Evolutionary conservation across 2,797 vertebrate genomes (phyloP).

Genomic region (Sebastes elongatus): DNA sequence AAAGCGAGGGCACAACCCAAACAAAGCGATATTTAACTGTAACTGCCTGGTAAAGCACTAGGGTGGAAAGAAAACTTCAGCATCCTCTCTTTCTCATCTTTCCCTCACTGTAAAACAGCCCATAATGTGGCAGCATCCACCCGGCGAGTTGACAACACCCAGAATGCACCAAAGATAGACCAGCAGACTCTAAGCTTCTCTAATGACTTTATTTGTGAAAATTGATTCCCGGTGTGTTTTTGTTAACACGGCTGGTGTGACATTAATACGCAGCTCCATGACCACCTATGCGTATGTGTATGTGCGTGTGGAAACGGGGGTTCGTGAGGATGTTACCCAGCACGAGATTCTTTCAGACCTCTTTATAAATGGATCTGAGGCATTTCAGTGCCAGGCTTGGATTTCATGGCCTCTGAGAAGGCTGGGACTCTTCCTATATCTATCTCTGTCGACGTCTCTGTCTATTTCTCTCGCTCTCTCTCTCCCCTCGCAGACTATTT

Average conservation of each 20-base stretch:
- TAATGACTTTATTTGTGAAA: conserved; percentile 68
- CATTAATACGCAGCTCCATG: conserved; percentile 32
- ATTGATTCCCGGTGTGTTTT: conserved; percentile 54
- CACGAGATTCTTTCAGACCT: conserved; percentile 49
- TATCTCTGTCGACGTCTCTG: conserved; percentile 59
- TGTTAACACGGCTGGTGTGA: conserved; percentile 39
- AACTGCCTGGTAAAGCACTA: conserved; percentile 27
- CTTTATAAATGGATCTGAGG: conserved; percentile 68
- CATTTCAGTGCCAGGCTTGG: conserved; percentile 66
- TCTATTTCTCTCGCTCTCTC: conserved; percentile 57
- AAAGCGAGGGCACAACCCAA: conserved; percentile 24
- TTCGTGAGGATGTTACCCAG: conserved; percentile 42
- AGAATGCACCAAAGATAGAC: conserved; percentile 33
- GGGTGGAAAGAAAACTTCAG: conserved; percentile 8
- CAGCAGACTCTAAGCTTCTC: conserved; percentile 36
- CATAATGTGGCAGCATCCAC: conserved; percentile 40
- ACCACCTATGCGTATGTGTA: neutral
- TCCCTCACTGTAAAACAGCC: conserved; percentile 35
- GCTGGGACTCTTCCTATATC: conserved; percentile 52
- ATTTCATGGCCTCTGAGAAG: conserved; percentile 72
- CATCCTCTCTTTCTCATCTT: conserved; percentile 52
- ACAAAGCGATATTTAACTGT: conserved; percentile 57
- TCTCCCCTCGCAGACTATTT: conserved; percentile 93
- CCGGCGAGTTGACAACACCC: conserved; percentile 22
- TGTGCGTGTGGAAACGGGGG: neutral